A percentile compares a stretch with the other conserved stretches of the same genome.
Conservation (phyloP, 2,797 vertebrate genomes). For the Myripristis jacobus region DNA sequence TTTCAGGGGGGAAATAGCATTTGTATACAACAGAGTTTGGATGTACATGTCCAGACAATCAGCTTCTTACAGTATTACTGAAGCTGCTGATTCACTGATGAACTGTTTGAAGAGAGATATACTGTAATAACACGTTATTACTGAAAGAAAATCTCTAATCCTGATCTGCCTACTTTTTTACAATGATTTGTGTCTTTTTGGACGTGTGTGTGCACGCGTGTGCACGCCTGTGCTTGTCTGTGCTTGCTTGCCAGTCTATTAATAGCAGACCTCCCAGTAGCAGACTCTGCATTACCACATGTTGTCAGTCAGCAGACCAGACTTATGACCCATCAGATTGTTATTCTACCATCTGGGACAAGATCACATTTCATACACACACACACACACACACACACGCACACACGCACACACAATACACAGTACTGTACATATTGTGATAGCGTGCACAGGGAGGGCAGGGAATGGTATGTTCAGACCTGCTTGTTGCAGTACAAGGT, state of each 20-base stretch:
- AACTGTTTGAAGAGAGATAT: no score
- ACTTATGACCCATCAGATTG: constrained; percentile 69
- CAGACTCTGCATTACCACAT: constrained; percentile 61
- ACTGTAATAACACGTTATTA: neutral
- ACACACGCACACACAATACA: constrained; percentile 21
- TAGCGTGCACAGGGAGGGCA: neutral
- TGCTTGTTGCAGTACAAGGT: no score
- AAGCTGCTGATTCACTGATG: no score
- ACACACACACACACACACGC: constrained; percentile 1
- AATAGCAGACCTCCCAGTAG: constrained; percentile 59
- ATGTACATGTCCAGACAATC: no score
- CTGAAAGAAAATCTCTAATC: neutral
- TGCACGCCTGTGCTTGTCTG: neutral
- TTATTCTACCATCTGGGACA: constrained; percentile 65
- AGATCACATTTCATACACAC: constrained; percentile 41
- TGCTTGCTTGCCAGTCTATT: constrained; percentile 38
- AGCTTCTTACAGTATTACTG: no score
- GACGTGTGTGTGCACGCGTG: neutral
- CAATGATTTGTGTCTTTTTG: no score
- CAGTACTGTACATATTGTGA: neutral
- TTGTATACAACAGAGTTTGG: no score
- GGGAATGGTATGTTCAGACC: no score
- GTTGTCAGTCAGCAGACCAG: constrained; percentile 73
- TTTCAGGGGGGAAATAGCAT: no score
- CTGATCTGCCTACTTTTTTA: neutral